Evolutionary conservation across 2,797 vertebrate species (phyloP), one percentile per base, ranked within the genome.

Genomic region (Danio albolineatus): DNA sequence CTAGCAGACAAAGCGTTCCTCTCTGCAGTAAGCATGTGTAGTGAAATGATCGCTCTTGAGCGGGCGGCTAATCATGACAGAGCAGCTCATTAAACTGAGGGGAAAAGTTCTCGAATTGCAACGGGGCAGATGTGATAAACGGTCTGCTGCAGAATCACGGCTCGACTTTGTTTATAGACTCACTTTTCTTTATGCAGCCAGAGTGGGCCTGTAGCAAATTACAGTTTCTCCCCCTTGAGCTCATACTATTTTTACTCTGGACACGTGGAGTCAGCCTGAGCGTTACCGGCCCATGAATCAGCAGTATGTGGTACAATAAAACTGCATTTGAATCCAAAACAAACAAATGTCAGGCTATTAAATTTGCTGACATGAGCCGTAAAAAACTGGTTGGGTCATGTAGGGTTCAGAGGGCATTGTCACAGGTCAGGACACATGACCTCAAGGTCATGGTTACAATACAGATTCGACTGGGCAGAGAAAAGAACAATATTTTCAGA

Each of bases 191-290:
- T 84, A 84, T 81, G 82, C 80, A 85, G 86, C 87, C 86, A 69
- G 65, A 78, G 66, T 86, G 73, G 82, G 85, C 86, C 86, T 90
- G 88, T 82, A 82, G 85, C 83, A 87, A 89, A 90, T 91, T 90
- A 87, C 79, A 73, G 48, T 85, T 82, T 85, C 84, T 85, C 4
- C 16, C 38, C 51, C 76, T n/a, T 12, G 76, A 60, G 44, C 56
- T 61, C 56, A 60, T 49, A 83, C 90, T 92, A 91, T 91, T 93
- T 92, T 90, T 90, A 90, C 85, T 88, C 84, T 84, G 82, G 89
- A 78, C 88, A 89, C 84, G 84, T 90, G 86, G 85, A 88, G 85
- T 89, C 66, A 79, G 85, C 89, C 87, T 79, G 67, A 87, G 90
- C 85, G 82, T 87, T 89, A 86, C 65, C 71, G 86, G 86, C 89